Evolutionary conservation across 1,140 invertebrate genomes (phyloP).

Genomic region (Dreissena polymorpha): DNA sequence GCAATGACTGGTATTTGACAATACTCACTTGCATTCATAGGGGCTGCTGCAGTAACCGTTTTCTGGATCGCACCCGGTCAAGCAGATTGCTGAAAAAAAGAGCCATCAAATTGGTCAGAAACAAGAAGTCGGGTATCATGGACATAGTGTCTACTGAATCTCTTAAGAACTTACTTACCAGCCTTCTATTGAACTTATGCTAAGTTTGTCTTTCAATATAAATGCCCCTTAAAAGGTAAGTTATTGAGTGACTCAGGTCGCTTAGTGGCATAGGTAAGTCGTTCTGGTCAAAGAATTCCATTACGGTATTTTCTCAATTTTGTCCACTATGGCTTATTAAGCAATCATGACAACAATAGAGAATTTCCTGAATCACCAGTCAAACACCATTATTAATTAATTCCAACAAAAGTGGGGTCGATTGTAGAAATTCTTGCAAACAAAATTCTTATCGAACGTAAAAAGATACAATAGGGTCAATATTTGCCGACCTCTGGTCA

Average conservation of each 20-base stretch:
- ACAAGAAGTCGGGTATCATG: too few relatives aligned
- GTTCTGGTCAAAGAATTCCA: too few relatives aligned
- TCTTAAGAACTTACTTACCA: too few relatives aligned
- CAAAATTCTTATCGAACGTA: constrained; percentile 2
- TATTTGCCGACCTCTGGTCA: constrained; percentile 42
- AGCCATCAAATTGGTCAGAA: constrained; percentile 33
- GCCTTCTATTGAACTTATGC: too few relatives aligned
- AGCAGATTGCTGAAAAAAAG: constrained; percentile 88
- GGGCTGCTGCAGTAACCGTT: constrained; percentile 95
- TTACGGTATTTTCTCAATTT: background rate
- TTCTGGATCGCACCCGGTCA: constrained; percentile 92
- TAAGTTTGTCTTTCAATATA: too few relatives aligned
- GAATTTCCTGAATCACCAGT: constrained; percentile 32
- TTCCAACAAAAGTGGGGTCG: constrained; percentile 2
- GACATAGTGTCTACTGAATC: too few relatives aligned
- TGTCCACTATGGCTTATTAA: background rate
- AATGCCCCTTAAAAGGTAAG: too few relatives aligned
- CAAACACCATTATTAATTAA: constrained; percentile 42
- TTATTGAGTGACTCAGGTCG: too few relatives aligned
- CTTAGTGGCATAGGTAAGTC: too few relatives aligned
- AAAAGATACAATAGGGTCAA: constrained; percentile 45
- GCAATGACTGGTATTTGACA: too few relatives aligned
- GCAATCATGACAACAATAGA: constrained; percentile 15
- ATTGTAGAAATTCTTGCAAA: constrained; percentile 24
- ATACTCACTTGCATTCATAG: constrained; percentile 96